Evolutionary conservation across 2,113 vertebrate species (phyloP), one percentile per base, ranked within the genome.

Genomic region (Sturnus vulgaris): DNA sequence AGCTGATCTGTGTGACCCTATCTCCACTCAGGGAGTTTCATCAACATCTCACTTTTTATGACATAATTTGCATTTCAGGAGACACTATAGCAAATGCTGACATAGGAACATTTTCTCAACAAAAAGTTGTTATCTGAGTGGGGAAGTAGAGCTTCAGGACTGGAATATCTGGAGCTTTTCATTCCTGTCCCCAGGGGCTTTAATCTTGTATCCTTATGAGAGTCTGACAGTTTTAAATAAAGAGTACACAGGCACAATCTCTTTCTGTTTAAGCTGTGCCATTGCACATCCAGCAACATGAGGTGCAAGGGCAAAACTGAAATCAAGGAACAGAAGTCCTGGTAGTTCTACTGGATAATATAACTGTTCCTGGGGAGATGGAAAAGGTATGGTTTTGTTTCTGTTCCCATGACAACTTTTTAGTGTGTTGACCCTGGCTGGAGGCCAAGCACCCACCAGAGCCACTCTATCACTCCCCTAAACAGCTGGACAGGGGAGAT

Each of bases 61-160:
- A 81, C 31, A 70, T 59, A 55, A 90, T 95, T 90, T 90, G 68
- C 82, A 78, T 96, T 88, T 94, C 75, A 61, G 68, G 46, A 88
- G 44, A 16, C 17, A 37, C 33, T 53, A 23, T 27, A 72, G n/a
- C 0, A 7, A 78, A 59, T 59, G 55, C 63, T 96, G 75, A 55
- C 27, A 55, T 56, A 47, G 33, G 59, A 82, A 69, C 61, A 63
- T 90, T 91, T 94, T 78, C 55, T 88, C 44, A 70, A 40, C 4
- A 55, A 69, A 33, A 24, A 17, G 20, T 78, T 95, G 8, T 44
- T 86, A 20, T 50, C 7, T 65, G 59, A 73, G 31, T 65, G 25
- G 25, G 82, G 31, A 37, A 85, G 53, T 15, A 80, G 28, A 90
- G 4, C 57, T 78, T 71, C 47, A 49, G 52, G 21, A 71, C 14